Evolutionary conservation across 2,888 invertebrate genomes (phyloP), one percentile per base, ranked within the genome.

Genomic region (Gastrophysa polygoni): DNA sequence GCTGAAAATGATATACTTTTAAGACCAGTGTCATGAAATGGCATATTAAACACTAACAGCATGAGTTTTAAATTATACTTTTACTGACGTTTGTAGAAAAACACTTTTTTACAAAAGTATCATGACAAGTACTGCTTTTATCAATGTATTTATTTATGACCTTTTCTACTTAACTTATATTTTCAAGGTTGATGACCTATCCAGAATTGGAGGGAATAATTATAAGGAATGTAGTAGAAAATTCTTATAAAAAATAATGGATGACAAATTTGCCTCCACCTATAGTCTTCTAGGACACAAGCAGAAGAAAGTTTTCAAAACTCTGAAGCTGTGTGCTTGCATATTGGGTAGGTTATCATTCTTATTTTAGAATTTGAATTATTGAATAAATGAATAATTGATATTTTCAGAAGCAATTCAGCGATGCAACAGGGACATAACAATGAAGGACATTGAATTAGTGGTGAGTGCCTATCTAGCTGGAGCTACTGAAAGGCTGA

Each of bases 351-450:
- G 21, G 47, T 21, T 47, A n/a, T 47, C 20, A 18, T 47, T 21
- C 11, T 5, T 47, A 47, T 47, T 11, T 21, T 11, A 47, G 20
- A 21, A 47, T 18, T n/a, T 18, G 21, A 47, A 21, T 18, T 11
- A 47, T 21, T 47, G 10, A 47, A 47, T 16, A 21, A 47, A 47
- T 47, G 21, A 21, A 47, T 47, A 21, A 20, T 20, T 14, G 14
- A 44, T n/a, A 47, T 47, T 47, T 47, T 10, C 21, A 47, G 47
- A 47, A 21, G 47, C 47, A 11, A 47, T 47, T 21, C 47, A 47
- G 14, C 4, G 34, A 14, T 46, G 46, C 17, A 18, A 46, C 21
- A 46, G 21, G 21, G 21, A 46, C 21, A 18, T 7, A 14, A 46
- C 18, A 11, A 11, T 46, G 18, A 46, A 46, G 17, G 46, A 46